A percentile compares a stretch with the other conserved stretches of the same genome.
Evolutionary conservation across 2,113 vertebrate species (phyloP).

Genomic region (Alethe castanea): DNA sequence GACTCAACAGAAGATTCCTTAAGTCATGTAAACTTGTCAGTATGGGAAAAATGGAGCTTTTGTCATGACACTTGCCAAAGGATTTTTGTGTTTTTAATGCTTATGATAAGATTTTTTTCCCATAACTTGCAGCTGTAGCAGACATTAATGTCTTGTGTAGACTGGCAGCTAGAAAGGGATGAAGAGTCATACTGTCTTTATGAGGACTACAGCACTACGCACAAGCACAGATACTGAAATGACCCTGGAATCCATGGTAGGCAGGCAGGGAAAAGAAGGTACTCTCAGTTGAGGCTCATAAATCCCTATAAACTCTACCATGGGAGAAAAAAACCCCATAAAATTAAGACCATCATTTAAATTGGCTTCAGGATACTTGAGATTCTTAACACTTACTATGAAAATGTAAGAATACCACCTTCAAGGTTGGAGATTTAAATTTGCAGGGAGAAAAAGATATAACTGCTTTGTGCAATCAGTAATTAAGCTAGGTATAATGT

Average conservation of each 20-base stretch:
- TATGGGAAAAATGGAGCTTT: not conserved
- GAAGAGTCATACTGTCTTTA: not conserved
- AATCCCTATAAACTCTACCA: not conserved
- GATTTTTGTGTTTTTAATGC: not conserved
- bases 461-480: not conserved
- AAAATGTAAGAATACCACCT: not conserved
- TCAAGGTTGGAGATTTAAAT: not conserved
- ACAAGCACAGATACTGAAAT: not conserved
- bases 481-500: not conserved
- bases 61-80: not conserved
- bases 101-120: not conserved
- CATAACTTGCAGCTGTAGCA: not conserved
- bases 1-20: not conserved
- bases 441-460: not conserved
- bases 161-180: not conserved
- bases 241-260: not conserved
- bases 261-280: not conserved
- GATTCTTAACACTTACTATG: not conserved
- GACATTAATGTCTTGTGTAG: not conserved
- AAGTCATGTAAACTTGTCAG: not conserved
- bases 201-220: not conserved
- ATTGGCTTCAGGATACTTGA: not conserved
- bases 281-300: not conserved
- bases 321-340: not conserved
- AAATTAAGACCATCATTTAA: not conserved